phyloP scores from a whole-genome alignment of 2,888 invertebrate species.

The Agrotis ipsilon region DNA sequence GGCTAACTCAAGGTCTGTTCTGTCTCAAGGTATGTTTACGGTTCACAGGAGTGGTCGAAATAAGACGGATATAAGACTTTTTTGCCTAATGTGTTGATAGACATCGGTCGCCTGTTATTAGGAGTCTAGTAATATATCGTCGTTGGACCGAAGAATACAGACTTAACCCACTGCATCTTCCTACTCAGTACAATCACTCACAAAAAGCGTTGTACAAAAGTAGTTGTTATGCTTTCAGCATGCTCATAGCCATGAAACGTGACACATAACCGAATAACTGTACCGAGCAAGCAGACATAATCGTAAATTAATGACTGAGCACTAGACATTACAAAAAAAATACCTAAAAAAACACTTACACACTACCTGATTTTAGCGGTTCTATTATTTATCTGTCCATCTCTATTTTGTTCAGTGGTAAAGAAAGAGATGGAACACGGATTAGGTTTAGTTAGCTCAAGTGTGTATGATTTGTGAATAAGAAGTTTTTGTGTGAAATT shows the following conservation, averaged over 20 bases:
- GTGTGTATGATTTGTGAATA: constrained; percentile 27
- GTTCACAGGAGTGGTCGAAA: no score
- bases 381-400: constrained; percentile 31
- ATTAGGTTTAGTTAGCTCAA: constrained; percentile 42
- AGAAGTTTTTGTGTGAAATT: no score
- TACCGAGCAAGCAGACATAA: constrained; percentile 74
- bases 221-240: constrained; percentile 67
- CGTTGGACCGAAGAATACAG: not conserved
- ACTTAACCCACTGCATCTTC: constrained; percentile 16
- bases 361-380: constrained; percentile 56
- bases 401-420: constrained; percentile 25
- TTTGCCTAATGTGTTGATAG: no score
- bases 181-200: constrained; percentile 3
- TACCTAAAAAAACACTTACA: constrained; percentile 27
- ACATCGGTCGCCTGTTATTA: no score
- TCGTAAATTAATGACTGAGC: constrained; percentile 83
- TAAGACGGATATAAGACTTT: no score
- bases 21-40: no score
- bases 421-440: constrained; percentile 23
- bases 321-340: constrained; percentile 56
- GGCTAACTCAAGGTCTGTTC: no score
- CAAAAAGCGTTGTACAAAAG: constrained; percentile 54
- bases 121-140: no score
- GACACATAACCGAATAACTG: constrained; percentile 69
- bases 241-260: constrained; percentile 73